Evolutionary conservation across 2,888 invertebrate genomes (phyloP), one percentile per base, ranked within the genome.

Genomic region (Dexiosoma caninum): DNA sequence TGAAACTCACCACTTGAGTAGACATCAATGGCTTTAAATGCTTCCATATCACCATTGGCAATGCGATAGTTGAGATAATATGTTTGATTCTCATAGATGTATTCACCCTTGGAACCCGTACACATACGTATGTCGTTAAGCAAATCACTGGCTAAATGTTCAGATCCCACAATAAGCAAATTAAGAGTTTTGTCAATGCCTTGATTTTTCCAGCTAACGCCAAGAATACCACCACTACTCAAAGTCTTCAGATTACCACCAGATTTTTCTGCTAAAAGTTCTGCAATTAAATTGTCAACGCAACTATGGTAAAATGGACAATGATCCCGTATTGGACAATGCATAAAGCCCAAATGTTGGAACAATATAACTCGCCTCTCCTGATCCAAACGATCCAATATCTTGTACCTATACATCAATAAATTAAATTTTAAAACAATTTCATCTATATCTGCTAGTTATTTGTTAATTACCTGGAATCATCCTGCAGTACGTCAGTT

Each of bases 291-390:
- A 77, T 94, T 93, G 88, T 95, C 95, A 92, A 95, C 94, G 86
- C 95, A 95, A 88, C 94, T 95, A 59, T 95, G 93, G 86, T 94
- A 95, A 53, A 97, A 96, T 12, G 97, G 97, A 88, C 98, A 98
- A 89, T 98, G 97, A 90, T 98, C 98, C 69, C 96, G 92, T 90
- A 97, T 96, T 12, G 98, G 98, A 89, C 96, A 97, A 91, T 98
- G 97, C 71, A 98, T 95, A 91, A 98, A 98, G 76, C 98, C 97
- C 49, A 98, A 91, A 90, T 98, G 98, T 90, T 98, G 97, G 86
- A 98, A 96, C 79, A 99, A 92, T 94, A 98, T 96, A 84, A 98
- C 92, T 89, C 97, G 97, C 82, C 99, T 92, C 88, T 98, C 98
- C 90, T 98, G 97, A 91, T 98, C 97, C 89, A 98, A 92, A 71